Conservation (phyloP, 2,113 vertebrate genomes). For the Protobothrops mucrosquamatus region DNA sequence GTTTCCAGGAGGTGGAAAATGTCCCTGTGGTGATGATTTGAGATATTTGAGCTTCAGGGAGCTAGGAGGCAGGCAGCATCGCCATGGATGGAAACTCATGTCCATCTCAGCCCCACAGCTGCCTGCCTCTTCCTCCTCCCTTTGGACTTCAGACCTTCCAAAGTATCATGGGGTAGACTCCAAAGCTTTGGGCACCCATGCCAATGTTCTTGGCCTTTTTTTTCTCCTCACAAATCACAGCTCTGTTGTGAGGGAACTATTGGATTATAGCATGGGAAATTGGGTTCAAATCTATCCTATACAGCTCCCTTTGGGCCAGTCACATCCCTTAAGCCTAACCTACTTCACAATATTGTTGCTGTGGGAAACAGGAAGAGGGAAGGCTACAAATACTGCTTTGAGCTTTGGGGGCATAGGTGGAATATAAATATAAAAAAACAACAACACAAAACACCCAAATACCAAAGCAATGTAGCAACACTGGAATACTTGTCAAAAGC, state of each 20-base stretch:
- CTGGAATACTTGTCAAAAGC: background rate
- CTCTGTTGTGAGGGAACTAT: background rate
- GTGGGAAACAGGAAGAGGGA: background rate
- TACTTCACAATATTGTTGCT: background rate
- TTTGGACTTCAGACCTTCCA: background rate
- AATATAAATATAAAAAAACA: background rate
- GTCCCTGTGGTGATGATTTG: background rate
- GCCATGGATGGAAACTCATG: background rate
- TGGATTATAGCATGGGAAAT: background rate
- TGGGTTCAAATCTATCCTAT: background rate
- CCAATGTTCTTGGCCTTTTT: background rate
- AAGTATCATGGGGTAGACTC: background rate
- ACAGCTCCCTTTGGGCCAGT: background rate
- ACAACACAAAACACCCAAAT: background rate
- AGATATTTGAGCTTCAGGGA: background rate
- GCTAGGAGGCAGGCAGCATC: background rate
- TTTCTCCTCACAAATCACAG: background rate
- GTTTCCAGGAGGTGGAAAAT: background rate
- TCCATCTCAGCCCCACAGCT: background rate
- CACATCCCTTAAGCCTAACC: background rate
- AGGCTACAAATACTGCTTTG: background rate
- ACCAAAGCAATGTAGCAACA: background rate
- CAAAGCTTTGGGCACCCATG: background rate
- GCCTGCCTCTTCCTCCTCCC: background rate
- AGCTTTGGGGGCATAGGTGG: background rate